These are phyloP conservation scores for Myrmecobius fasciatus DNA, from an alignment of 2,113 vertebrate species.

Conservation along the genomic window DNA sequence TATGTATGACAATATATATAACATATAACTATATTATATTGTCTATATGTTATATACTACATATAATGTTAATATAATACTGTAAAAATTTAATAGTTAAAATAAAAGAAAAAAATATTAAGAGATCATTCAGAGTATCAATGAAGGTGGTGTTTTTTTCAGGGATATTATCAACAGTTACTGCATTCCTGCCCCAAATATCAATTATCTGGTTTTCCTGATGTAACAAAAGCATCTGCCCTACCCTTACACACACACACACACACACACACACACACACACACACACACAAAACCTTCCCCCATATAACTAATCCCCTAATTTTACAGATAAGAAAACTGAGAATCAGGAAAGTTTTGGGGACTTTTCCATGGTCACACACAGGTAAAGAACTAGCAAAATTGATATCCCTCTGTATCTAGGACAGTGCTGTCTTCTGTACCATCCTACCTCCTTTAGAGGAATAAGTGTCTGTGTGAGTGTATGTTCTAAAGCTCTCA, in stretches of 20 bases:
- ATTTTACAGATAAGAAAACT: background rate
- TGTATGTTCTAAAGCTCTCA: background rate
- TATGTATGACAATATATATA: too few relatives aligned
- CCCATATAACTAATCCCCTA: background rate
- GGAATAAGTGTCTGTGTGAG: too few relatives aligned
- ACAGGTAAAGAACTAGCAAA: background rate
- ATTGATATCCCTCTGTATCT: background rate
- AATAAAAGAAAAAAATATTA: background rate
- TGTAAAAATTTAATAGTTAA: background rate
- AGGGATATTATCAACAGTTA: background rate
- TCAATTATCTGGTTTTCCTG: too few relatives aligned
- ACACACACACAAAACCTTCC: background rate
- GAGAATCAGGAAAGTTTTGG: background rate
- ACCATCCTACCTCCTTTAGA: background rate
- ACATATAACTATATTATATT: too few relatives aligned
- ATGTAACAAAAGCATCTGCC: background rate
- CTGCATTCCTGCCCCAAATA: background rate
- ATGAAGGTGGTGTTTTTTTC: background rate
- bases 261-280: too few relatives aligned
- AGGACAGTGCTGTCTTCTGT: too few relatives aligned
- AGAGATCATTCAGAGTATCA: background rate
- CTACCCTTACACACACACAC: too few relatives aligned
- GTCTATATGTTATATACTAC: too few relatives aligned
- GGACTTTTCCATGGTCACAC: background rate
- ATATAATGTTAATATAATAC: too few relatives aligned